phyloP scores from a whole-genome alignment of 2,113 vertebrate genomes.

The Oncorhynchus nerka region DNA sequence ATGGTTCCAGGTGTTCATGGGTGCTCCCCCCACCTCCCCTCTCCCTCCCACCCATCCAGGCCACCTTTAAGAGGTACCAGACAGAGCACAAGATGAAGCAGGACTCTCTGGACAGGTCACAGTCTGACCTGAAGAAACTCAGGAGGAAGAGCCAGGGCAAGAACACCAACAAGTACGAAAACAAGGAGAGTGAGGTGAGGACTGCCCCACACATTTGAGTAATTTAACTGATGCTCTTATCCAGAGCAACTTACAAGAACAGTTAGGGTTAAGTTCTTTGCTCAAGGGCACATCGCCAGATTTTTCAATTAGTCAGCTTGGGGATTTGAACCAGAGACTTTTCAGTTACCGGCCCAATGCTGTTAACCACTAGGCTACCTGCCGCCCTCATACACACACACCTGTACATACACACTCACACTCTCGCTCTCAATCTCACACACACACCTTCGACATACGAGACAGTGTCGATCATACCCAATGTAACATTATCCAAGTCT shows the following conservation, averaged over 20 bases:
- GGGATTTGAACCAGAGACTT: no score
- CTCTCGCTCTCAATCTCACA: no score
- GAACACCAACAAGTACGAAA: slow-evolving; percentile 89
- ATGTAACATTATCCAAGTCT: no score
- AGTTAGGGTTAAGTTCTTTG: no score
- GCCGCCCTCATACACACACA: slow-evolving; percentile 9
- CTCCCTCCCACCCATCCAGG: slow-evolving; percentile 69
- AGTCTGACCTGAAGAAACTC: slow-evolving; percentile 92
- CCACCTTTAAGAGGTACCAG: slow-evolving; percentile 95
- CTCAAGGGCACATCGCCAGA: no score
- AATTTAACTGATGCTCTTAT: neutral
- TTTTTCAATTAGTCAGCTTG: no score
- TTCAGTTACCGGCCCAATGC: no score
- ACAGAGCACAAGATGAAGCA: slow-evolving; percentile 88
- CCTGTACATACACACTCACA: neutral
- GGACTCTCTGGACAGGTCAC: slow-evolving; percentile 91
- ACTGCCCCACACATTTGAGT: neutral
- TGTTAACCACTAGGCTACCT: no score
- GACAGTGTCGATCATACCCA: no score
- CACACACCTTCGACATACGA: neutral
- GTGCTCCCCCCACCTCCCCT: no score
- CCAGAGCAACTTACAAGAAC: no score
- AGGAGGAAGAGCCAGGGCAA: slow-evolving; percentile 95
- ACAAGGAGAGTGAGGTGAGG: slow-evolving; percentile 91
- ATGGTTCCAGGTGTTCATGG: neutral